Evolutionary conservation across 2,113 vertebrate species (phyloP).

Genomic region (Orthochromis malagaraziensis): DNA sequence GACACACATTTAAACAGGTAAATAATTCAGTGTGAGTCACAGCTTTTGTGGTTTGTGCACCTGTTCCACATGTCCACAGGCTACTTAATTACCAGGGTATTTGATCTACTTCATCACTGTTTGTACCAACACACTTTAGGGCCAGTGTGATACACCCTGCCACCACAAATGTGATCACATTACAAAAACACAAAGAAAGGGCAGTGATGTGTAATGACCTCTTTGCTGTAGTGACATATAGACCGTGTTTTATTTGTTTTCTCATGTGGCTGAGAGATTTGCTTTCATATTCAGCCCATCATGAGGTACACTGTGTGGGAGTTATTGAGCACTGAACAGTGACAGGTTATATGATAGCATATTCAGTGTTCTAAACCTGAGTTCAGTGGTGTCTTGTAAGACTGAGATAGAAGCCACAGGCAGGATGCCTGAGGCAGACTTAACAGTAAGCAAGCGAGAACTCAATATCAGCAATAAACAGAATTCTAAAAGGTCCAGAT

Average conservation of each 20-base stretch:
- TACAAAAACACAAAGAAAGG: slow-evolving; percentile 26
- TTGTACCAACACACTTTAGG: neutral
- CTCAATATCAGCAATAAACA: neutral
- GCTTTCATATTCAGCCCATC: neutral
- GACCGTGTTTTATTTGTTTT: neutral
- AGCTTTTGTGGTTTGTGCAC: slow-evolving; percentile 41
- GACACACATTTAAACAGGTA: neutral
- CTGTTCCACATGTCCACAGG: slow-evolving; percentile 31
- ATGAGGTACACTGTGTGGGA: neutral
- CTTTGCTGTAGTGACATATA: neutral
- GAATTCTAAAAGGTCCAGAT: neutral
- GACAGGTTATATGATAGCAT: neutral
- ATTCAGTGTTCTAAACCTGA: neutral
- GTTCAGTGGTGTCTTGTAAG: neutral
- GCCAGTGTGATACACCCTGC: slow-evolving; percentile 15
- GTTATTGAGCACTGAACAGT: neutral
- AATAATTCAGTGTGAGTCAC: slow-evolving; percentile 45
- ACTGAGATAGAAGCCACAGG: neutral
- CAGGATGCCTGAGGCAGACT: neutral
- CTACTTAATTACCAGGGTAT: slow-evolving; percentile 11
- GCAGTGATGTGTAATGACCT: neutral
- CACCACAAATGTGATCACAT: slow-evolving; percentile 15
- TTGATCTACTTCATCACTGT: slow-evolving; percentile 22
- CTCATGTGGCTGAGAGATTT: neutral
- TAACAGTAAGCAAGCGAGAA: neutral